phyloP scores from a whole-genome alignment of 30 jellyfish, hydroid and myxozoan genomes.

The Sanderia malayensis region DNA sequence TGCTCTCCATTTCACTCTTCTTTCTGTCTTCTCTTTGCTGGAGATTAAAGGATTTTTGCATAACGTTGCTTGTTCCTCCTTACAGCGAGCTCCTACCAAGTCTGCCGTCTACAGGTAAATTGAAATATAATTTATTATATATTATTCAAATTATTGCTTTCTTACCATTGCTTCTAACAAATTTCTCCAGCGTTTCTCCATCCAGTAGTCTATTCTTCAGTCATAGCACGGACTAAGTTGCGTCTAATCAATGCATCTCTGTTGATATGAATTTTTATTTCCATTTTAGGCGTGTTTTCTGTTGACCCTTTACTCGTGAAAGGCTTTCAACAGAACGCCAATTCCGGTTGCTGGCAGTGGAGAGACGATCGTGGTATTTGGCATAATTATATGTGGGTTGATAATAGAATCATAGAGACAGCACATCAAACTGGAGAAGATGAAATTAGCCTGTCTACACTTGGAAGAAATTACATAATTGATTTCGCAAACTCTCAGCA shows the following conservation, averaged over 20 bases:
- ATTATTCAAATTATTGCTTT: too few relatives aligned
- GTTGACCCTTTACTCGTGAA: constrained; percentile 73
- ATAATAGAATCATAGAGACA: constrained; percentile 85
- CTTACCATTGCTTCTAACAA: too few relatives aligned
- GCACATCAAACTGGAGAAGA: constrained; percentile 96
- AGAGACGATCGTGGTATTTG: constrained; percentile 88
- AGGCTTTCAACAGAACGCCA: constrained; percentile 59
- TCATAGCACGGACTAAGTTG: too few relatives aligned
- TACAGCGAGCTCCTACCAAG: constrained; percentile 86
- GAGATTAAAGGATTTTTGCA: too few relatives aligned
- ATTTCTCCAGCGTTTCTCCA: too few relatives aligned
- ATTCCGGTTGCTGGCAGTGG: constrained; percentile 96
- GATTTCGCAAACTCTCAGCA: constrained; percentile 93
- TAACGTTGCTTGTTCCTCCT: too few relatives aligned
- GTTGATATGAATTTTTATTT: too few relatives aligned
- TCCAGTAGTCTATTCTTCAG: too few relatives aligned
- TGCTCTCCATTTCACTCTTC: too few relatives aligned
- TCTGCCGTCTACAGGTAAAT: constrained; percentile 76
- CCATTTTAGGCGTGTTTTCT: constrained; percentile 59
- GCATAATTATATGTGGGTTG: constrained; percentile 98
- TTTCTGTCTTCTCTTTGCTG: too few relatives aligned
- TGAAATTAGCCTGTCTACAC: constrained; percentile 91
- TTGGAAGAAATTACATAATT: constrained; percentile 90
- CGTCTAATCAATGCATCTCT: too few relatives aligned
- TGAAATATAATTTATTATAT: too few relatives aligned